These are phyloP conservation scores for Pantherophis vulpinus DNA, from an alignment of 2,797 vertebrate genomes.

Conservation along the genomic window DNA sequence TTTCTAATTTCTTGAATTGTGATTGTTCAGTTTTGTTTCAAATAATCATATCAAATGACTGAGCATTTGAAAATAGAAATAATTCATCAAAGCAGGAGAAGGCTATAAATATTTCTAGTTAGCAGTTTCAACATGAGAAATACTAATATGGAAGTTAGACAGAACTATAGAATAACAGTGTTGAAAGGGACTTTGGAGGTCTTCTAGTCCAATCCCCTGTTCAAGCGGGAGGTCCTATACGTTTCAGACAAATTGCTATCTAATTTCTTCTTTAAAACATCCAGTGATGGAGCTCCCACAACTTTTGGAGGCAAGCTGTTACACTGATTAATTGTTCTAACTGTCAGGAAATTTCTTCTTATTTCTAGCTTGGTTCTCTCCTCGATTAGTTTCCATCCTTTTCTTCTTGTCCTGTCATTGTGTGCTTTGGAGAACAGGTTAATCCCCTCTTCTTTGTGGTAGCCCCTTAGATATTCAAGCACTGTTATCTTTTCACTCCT, in stretches of 20 bases:
- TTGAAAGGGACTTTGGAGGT: neutral
- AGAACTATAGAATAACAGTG: neutral
- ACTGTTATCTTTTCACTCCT: neutral
- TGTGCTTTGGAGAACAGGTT: neutral
- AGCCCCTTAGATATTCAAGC: neutral
- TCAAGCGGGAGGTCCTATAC: neutral
- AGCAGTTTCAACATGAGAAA: neutral
- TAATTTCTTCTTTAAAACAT: neutral
- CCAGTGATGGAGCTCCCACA: neutral
- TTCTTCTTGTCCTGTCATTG: neutral
- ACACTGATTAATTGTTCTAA: neutral
- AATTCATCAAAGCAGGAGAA: neutral
- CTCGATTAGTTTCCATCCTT: neutral
- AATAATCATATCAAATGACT: neutral
- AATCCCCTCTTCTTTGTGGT: neutral
- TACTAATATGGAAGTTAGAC: neutral
- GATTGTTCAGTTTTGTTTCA: neutral
- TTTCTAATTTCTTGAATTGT: neutral
- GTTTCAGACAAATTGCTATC: neutral
- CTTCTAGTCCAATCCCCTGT: neutral
- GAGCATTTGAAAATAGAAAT: neutral
- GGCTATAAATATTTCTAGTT: neutral
- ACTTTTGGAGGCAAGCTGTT: neutral
- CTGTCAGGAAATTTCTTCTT: neutral
- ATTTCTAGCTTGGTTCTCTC: neutral